Conservation (phyloP, 2,888 invertebrate species). For the Julus scanicus region DNA sequence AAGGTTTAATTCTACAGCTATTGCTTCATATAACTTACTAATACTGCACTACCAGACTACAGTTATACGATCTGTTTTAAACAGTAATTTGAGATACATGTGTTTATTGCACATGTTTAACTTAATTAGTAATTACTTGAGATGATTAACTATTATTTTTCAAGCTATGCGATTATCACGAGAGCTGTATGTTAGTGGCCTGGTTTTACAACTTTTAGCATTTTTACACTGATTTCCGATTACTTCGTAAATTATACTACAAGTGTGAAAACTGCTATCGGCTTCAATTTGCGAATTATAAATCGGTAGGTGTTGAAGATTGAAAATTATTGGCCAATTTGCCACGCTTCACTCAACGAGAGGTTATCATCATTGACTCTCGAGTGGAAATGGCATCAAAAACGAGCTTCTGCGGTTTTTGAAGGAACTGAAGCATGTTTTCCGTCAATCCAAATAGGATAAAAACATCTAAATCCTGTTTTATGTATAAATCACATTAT, state of each 20-base stretch:
- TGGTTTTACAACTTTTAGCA: too few species aligned
- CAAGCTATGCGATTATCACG: too few species aligned
- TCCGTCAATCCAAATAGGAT: neutral
- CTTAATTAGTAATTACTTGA: neutral
- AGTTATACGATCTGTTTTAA: neutral
- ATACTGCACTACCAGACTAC: neutral
- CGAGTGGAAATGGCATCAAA: neutral
- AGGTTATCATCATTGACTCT: neutral
- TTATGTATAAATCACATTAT: neutral
- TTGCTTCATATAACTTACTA: too few species aligned
- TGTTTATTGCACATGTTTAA: neutral
- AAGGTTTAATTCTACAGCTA: neutral
- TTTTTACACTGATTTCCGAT: neutral
- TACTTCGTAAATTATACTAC: neutral
- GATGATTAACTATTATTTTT: too few species aligned
- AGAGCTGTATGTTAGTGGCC: too few species aligned
- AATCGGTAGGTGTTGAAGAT: neutral
- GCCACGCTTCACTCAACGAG: neutral
- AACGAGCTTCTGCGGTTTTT: neutral
- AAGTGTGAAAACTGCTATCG: neutral
- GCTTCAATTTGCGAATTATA: neutral
- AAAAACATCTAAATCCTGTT: neutral
- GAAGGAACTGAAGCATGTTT: neutral
- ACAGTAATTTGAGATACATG: neutral
- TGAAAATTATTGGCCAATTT: constrained; percentile 11